Conservation (phyloP, 2,888 invertebrate species). For the Arrhopalites spinosus region DNA sequence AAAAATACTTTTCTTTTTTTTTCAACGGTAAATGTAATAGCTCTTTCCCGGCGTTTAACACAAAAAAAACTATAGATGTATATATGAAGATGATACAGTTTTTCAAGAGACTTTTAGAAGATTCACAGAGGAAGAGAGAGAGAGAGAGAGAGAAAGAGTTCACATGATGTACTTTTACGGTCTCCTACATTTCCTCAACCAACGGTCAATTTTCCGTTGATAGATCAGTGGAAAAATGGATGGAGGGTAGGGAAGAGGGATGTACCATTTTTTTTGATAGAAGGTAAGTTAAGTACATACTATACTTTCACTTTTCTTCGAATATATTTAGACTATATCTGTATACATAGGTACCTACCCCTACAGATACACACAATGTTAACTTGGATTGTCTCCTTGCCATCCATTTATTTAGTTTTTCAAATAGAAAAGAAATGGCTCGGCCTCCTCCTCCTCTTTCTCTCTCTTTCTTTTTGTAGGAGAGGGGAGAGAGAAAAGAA, state of each 20-base stretch:
- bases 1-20: slow-evolving; percentile 24
- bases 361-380: neutral
- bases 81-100: slow-evolving; percentile 28
- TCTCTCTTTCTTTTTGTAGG: neutral
- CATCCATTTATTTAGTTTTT: slow-evolving; percentile 5
- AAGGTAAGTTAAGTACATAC: neutral
- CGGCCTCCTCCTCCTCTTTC: neutral
- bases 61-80: no score
- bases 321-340: neutral
- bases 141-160: slow-evolving; percentile 6
- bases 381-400: neutral
- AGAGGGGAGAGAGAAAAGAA: neutral
- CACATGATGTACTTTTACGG: slow-evolving; percentile 33
- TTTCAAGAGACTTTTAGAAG: neutral
- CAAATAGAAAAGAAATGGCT: neutral
- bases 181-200: slow-evolving; percentile 7
- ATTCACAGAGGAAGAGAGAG: neutral
- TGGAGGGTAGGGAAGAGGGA: slow-evolving; percentile 19
- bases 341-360: neutral
- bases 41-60: no score
- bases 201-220: slow-evolving; percentile 35
- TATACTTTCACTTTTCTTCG: neutral
- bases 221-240: slow-evolving; percentile 26
- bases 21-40: slow-evolving; percentile 14
- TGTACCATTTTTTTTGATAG: slow-evolving; percentile 16